Evolutionary conservation across 2,113 vertebrate species (phyloP), one percentile per base, ranked within the genome.

Genomic region (Rattus rattus): DNA sequence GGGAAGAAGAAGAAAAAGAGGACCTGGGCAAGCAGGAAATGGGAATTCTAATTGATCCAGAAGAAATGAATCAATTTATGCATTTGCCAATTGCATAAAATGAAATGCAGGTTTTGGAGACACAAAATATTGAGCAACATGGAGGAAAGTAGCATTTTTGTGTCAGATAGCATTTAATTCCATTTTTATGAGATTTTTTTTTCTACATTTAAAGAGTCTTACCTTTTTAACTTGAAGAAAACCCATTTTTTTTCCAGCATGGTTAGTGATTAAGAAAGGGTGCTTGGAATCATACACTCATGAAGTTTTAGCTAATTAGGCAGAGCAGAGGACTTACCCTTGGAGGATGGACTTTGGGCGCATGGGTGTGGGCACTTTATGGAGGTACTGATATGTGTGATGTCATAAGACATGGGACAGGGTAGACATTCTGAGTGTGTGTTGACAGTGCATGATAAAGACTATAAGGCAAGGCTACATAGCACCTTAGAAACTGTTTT

Each of bases 221-320:
- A 69, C 30, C 75, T 80, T 93, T 95, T 76, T 69, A 63, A 77
- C 26, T 75, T 75, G 7, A 70, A 77, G 56, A 76, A 26, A 93
- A 76, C 67, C 4, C 28, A 47, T 94, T 76, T 90, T 69, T 86
- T 94, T 95, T 43, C 43, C n/a, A 92, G 87, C n/a, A 13, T 63
- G 61, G 73, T 63, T 97, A 80, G 65, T 61, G 86, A 88, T 90
- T 72, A 81, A 85, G 72, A 91, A 93, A 89, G 56, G 33, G 3
- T 14, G 12, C 24, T 39, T 28, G 79, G 81, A 85, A 76, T 16
- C 69, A 28, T 2, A 26, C 65, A n/a, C 80, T 86, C 73, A 6
- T 69, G 92, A 77, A 86, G 54, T n/a, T 56, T 87, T 59, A 80
- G 70, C 84, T 87, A 56, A 85, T 91, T 92, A 92, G 94, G 72